Conservation (phyloP, 1,140 invertebrate genomes). For the Aphis gossypii region DNA sequence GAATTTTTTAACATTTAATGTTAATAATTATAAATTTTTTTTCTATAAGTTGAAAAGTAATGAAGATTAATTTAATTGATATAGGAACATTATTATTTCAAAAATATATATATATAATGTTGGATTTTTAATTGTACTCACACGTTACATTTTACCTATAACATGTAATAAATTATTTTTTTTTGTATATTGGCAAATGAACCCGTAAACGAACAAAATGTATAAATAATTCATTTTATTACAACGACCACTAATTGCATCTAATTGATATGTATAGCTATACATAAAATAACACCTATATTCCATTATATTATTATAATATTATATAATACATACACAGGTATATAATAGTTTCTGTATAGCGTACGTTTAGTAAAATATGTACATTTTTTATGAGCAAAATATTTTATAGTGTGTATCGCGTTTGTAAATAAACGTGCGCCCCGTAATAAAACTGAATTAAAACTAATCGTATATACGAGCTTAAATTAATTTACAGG, state of each 20-base stretch:
- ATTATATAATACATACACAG: too few species aligned
- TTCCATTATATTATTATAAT: background rate
- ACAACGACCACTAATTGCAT: background rate
- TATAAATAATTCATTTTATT: background rate
- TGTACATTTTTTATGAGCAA: background rate
- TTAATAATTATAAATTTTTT: too few species aligned
- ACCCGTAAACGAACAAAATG: background rate
- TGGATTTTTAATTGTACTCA: background rate
- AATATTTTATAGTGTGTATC: constrained; percentile 14
- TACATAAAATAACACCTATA: background rate
- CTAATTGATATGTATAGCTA: background rate
- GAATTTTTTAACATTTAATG: too few species aligned
- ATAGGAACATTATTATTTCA: too few species aligned
- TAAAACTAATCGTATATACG: background rate
- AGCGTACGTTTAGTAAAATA: background rate
- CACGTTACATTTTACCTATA: background rate
- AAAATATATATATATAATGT: background rate
- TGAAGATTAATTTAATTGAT: too few species aligned
- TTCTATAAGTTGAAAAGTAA: too few species aligned
- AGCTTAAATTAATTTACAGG: background rate
- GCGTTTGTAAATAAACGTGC: background rate
- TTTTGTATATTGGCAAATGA: background rate
- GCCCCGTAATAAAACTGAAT: background rate
- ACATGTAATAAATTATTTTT: background rate
- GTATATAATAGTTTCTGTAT: background rate